Evolutionary conservation across 64 coral and sea anemone genomes (phyloP), one percentile per base, ranked within the genome.

Genomic region (Actinia tenebrosa): DNA sequence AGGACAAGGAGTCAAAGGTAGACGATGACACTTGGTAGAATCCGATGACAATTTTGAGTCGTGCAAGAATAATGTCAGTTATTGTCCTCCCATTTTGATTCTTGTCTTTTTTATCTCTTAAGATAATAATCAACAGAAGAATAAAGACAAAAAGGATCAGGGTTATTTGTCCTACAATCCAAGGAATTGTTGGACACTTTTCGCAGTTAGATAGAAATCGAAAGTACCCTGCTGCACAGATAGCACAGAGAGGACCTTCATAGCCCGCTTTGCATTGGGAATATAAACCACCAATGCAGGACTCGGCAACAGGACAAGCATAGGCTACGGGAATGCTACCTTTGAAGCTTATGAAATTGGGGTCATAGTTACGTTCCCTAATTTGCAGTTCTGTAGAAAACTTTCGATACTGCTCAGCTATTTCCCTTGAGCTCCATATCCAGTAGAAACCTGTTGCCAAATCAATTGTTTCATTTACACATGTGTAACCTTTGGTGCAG

Each of bases 161-260:
- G 78, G 80, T 37, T 0, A 91, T 5, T 47, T 91, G 89, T 44
- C 46, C 20, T 22, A 61, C 59, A 52, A 91, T 84, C 89, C 89
- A 91, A 59, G 72, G 89, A 61, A 86, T 15, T 1, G 66, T 26
- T 7, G 89, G 89, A n/a, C 84, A 91, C 59, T 85, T 79, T 16
- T 86, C 53, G 62, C 89, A 91, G 58, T 47, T 91, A 7, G 89
- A 86, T 46, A 91, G 20, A 10, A 91, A 60, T 79, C 79, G 77
- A 77, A 79, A 91, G 44, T 91, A 91, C 0, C 84, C 11, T 64
- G 2, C 1, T 22, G 17, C 62, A 64, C 62, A 64, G 20, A 64
- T 22, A 3, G 62, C 62, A 22, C 62, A 64, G 5, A 64, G 20
- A 64, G 62, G 62, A 64, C 62, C 62, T 11, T 19, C 3, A 11